Percentiles rank a stretch among this genome's conserved stretches.
These are phyloP conservation scores for Chionodraco myersi DNA, from an alignment of 2,113 vertebrate species.

Conservation along the genomic window DNA sequence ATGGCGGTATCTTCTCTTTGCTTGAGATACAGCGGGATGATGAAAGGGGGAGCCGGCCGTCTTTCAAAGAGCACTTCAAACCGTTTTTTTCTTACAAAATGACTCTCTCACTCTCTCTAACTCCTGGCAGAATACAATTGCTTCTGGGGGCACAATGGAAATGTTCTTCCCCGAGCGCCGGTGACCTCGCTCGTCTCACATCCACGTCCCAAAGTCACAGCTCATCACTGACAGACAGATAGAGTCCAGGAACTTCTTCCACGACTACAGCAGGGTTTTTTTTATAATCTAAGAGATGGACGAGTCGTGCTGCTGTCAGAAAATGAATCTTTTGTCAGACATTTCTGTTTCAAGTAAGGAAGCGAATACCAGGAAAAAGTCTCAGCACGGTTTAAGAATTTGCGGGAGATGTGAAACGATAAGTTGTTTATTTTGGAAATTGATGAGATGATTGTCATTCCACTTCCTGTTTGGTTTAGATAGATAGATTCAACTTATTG, in stretches of 20 bases:
- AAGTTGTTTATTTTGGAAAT: no score
- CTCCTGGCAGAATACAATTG: slow-evolving; percentile 54
- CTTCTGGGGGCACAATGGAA: slow-evolving; percentile 62
- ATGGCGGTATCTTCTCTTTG: slow-evolving; percentile 44
- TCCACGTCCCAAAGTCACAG: slow-evolving; percentile 55
- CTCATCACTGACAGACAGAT: slow-evolving; percentile 42
- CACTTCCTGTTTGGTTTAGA: no score
- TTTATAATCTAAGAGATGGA: neutral
- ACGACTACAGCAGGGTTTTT: neutral
- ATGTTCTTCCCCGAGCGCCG: slow-evolving; percentile 39
- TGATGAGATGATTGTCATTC: no score
- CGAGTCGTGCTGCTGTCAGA: no score
- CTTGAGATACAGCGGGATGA: slow-evolving; percentile 66
- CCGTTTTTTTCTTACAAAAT: slow-evolving; percentile 50
- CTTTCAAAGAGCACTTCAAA: slow-evolving; percentile 69
- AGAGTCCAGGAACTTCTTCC: slow-evolving; percentile 28
- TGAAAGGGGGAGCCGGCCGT: slow-evolving; percentile 56
- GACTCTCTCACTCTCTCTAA: slow-evolving; percentile 46
- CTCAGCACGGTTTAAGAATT: no score
- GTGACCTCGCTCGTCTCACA: slow-evolving; percentile 50
- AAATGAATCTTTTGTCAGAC: no score
- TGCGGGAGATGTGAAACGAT: no score
- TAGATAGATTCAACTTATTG: no score
- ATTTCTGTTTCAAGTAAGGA: no score
- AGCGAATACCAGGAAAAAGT: neutral